A percentile compares a stretch with the other conserved stretches of the same genome.
phyloP scores from a whole-genome alignment of 2,797 vertebrate genomes.

The Enteromius radiatus region DNA sequence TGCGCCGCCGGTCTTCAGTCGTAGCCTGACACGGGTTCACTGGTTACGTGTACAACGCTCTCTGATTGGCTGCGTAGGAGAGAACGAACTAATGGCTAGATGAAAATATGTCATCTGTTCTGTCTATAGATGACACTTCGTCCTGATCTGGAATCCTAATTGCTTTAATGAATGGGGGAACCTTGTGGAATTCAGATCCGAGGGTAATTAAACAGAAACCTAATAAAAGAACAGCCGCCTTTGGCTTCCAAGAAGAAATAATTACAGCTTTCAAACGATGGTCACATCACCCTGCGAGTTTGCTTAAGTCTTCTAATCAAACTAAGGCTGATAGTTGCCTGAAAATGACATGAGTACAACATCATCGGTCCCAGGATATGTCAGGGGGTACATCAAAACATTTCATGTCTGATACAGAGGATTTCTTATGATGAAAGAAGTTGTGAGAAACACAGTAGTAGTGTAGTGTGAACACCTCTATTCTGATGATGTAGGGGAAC shows the following conservation, averaged over 20 bases:
- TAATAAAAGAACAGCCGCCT: conserved; percentile 44
- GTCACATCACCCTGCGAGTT: conserved; percentile 7
- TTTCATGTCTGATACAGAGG: not conserved
- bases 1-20: not conserved
- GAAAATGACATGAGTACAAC: conserved; percentile 1
- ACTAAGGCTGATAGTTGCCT: not conserved
- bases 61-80: conserved; percentile 24
- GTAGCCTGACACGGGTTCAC: conserved; percentile 15
- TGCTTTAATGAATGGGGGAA: conserved; percentile 50
- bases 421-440: conserved; percentile 18
- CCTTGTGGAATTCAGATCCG: conserved; percentile 49
- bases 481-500: not conserved
- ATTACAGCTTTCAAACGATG: conserved; percentile 45
- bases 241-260: conserved; percentile 38
- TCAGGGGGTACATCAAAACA: not conserved
- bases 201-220: conserved; percentile 53
- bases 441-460: not conserved
- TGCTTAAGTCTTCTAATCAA: conserved; percentile 35
- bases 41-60: not conserved
- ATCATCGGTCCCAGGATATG: not conserved
- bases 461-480: not conserved
- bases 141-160: conserved; percentile 41
- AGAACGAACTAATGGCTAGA: conserved; percentile 26
- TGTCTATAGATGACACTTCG: conserved; percentile 29
- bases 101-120: conserved; percentile 38